Evolutionary conservation across 2,113 vertebrate species (phyloP).

Genomic region (Corynorhinus townsendii): DNA sequence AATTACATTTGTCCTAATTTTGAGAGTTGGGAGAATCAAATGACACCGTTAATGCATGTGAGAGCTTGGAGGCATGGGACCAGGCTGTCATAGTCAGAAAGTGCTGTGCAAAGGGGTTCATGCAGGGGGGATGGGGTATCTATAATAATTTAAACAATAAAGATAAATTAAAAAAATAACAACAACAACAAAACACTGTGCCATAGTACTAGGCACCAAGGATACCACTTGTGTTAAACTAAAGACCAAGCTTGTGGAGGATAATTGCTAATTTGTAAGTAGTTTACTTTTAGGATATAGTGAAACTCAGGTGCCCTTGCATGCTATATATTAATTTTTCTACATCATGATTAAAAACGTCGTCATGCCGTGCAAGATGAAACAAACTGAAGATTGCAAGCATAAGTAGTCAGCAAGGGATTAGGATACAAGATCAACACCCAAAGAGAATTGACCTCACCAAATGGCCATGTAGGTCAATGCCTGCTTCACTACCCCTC

Average conservation of each 20-base stretch:
- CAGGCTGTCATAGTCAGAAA: not conserved
- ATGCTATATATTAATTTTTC: not conserved
- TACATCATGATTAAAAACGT: slow-evolving; percentile 3
- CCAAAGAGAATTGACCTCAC: not conserved
- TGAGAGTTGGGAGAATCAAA: not conserved
- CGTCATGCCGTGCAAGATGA: slow-evolving; percentile 30
- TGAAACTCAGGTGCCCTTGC: not conserved
- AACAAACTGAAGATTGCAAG: slow-evolving; percentile 19
- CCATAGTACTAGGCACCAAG: fast-evolving
- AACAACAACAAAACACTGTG: not conserved
- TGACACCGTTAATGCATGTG: not conserved
- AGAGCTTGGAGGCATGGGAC: not conserved
- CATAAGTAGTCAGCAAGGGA: not conserved
- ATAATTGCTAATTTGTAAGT: not conserved
- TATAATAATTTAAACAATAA: no score
- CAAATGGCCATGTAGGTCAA: not conserved
- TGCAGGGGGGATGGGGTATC: no score
- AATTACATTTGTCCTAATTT: slow-evolving; percentile 35
- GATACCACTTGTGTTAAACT: not conserved
- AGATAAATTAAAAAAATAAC: no score
- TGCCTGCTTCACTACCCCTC: not conserved
- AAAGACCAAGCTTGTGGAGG: not conserved
- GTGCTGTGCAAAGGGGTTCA: fast-evolving
- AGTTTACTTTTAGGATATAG: not conserved
- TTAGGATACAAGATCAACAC: not conserved